Evolutionary conservation across 2,797 vertebrate species (phyloP).

Genomic region (Chaunax sp.): DNA sequence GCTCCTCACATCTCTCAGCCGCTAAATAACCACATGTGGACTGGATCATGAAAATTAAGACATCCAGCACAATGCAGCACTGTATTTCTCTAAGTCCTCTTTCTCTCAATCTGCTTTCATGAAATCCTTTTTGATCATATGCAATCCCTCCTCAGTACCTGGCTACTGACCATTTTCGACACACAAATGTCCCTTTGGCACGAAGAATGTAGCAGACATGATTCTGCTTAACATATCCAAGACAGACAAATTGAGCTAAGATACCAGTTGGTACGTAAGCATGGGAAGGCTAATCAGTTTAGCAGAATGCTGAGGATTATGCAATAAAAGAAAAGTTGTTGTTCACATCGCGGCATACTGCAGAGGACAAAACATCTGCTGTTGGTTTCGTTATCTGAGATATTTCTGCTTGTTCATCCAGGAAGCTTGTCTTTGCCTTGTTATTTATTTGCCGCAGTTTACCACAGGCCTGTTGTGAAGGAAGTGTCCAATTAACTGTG

Average conservation of each 20-base stretch:
- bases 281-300: constrained; percentile 71
- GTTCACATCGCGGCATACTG: constrained; percentile 56
- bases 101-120: constrained; percentile 60
- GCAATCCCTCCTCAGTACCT: constrained; percentile 66
- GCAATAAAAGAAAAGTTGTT: constrained; percentile 64
- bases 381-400: constrained; percentile 53
- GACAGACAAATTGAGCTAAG: constrained; percentile 68
- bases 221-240: constrained; percentile 70
- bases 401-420: constrained; percentile 54
- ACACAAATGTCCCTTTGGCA: constrained; percentile 68
- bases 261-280: constrained; percentile 71
- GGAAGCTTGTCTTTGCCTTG: constrained; percentile 61
- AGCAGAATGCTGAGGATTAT: constrained; percentile 69
- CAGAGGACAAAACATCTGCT: constrained; percentile 61
- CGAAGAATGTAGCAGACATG: constrained; percentile 47
- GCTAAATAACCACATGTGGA: constrained; percentile 44
- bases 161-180: constrained; percentile 68
- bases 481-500: constrained; percentile 74
- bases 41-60: constrained; percentile 43
- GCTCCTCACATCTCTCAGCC: constrained; percentile 36
- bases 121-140: constrained; percentile 73
- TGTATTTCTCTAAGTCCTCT: constrained; percentile 65
- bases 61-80: constrained; percentile 47
- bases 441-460: constrained; percentile 68
- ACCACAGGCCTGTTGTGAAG: constrained; percentile 53